Base-by-base conservation (phyloP, 92 coral and sea anemone genomes). In the Zoanthus solanderi region DNA sequence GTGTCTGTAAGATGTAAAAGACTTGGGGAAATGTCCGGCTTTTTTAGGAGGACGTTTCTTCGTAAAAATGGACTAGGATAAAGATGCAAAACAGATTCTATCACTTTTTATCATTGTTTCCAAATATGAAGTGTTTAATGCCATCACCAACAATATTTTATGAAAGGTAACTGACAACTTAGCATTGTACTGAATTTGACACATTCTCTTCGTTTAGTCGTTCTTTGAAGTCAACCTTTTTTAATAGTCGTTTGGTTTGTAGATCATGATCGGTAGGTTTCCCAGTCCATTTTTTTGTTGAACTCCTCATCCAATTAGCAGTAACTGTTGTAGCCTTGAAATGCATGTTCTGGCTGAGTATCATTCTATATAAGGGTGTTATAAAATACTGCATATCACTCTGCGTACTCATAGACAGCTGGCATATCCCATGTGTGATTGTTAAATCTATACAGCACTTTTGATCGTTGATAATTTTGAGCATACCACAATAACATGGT, bases 401-500 rank as follows among this genome's bases (percentile, higher is more conserved):
- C 7, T 75, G 58, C 8, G 79, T 47, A 60, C 63, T 48, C 79
- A 7, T 15, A 76, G 48, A 28, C 79, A 76, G 48, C 61, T 76
- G 79, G 48, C 79, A 76, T 14, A 53, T 50, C 61, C 50, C 37
- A 9, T 73, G 46, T 47, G 58, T 30, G 37, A 7, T 50, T 73
- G 54, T 45, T 46, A 15, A 76, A 50, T 5, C 57, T 75, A 17
- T 76, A 76, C 74, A 30, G 37, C 61, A 76, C 79, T 79, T 78
- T 44, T 79, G 42, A 46, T 47, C 0, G 73, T n/a, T 60, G 32
- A 45, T 79, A 8, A 63, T 9, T 16, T 61, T 18, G 50, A 63
- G 84, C 60, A 58, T 79, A 76, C 11, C 84, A 79, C 73, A 61
- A 34, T 63, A 46, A 67, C 73, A 61, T 37, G 48, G 15, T 79